Evolutionary conservation across 2,113 vertebrate species (phyloP), one percentile per base, ranked within the genome.

Genomic region (Alethe castanea): DNA sequence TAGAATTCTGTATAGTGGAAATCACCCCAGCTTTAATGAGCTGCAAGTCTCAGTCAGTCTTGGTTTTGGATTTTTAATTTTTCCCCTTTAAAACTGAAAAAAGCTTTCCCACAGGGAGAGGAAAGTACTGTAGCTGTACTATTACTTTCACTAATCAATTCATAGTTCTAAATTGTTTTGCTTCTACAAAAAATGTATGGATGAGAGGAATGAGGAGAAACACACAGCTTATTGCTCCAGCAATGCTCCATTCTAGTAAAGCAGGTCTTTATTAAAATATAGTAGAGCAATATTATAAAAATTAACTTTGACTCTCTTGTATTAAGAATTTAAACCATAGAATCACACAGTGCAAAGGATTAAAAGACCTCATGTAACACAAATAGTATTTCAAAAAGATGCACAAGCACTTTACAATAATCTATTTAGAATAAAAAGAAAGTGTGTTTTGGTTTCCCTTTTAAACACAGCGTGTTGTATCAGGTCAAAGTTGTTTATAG

Each of bases 1-100:
- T 99, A 99, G 98, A 98, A 98, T 99, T 98, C 98, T 99, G 98
- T 99, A 99, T 98, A 98, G 98, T 98, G 98, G 98, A 99, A 99
- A 98, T 98, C 98, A 98, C 98, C 98, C 97, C 97, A 94, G 98
- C 98, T 98, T 98, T 98, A 98, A 98, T 98, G 98, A 99, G 98
- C 98, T 98, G 97, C 98, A 98, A 98, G 97, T 97, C 98, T 98
- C 98, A 98, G 98, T 98, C 97, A 97, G 95, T 97, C 96, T 97
- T 98, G 96, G 97, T 96, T 97, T 98, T 98, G 98, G 98, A 97
- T 98, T 98, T 98, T 98, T 98, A 98, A 98, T 98, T 98, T 98
- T 98, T 98, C 97, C 97, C 97, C 98, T 97, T 98, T 98, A 98
- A 98, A 98, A 98, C 98, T 98, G 98, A 98, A 98, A 98, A 98